A percentile compares a stretch with the other conserved stretches of the same genome.
Conservation (phyloP, 1,140 invertebrate species). For the Lordiphosa collinella region DNA sequence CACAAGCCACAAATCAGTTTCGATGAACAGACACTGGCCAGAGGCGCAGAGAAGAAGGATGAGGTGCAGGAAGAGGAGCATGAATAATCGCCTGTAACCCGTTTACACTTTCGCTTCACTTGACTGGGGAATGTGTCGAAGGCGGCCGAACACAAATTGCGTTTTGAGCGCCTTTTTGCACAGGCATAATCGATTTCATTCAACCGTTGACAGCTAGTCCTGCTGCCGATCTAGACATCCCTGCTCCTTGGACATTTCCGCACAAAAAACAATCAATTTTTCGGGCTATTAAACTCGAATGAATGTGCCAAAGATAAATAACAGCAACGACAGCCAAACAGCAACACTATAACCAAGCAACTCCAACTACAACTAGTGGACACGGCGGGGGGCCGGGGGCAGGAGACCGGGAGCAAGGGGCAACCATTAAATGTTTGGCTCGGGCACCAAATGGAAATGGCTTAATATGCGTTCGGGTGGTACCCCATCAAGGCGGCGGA, state of each 20-base stretch:
- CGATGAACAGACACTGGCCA: conserved; percentile 47
- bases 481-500: conserved; percentile 59
- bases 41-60: conserved; percentile 2
- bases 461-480: conserved; percentile 61
- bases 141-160: conserved; percentile 42
- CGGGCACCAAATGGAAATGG: conserved; percentile 56
- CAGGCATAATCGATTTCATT: conserved; percentile 66
- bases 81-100: conserved; percentile 66
- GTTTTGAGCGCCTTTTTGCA: conserved; percentile 51
- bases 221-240: conserved; percentile 15
- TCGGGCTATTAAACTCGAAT: conserved; percentile 79
- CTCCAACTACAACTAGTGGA: conserved; percentile 32
- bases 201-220: conserved; percentile 52
- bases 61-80: background rate
- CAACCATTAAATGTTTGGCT: conserved; percentile 28
- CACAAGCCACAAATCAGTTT: conserved; percentile 68
- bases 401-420: background rate
- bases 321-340: conserved; percentile 72
- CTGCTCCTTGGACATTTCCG: conserved; percentile 60
- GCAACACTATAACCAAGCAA: conserved; percentile 40
- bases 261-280: conserved; percentile 79
- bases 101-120: conserved; percentile 72
- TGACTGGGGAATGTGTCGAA: conserved; percentile 37
- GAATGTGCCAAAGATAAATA: conserved; percentile 79
- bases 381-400: conserved; percentile 4